Conservation (phyloP, 1,140 invertebrate species). For the Kradibia gibbosae region DNA sequence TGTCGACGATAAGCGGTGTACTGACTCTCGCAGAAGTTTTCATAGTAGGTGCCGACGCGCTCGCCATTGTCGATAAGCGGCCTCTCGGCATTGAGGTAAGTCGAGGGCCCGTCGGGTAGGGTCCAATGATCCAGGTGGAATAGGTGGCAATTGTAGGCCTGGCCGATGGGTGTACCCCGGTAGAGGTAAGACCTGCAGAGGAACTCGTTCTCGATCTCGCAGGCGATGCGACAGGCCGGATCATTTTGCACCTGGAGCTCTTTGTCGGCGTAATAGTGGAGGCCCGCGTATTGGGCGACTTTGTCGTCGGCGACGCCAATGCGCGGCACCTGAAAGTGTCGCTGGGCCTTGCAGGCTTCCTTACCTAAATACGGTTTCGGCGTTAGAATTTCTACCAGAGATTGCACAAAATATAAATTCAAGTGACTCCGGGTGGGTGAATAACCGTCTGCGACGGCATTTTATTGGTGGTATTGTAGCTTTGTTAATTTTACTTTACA, state of each 20-base stretch:
- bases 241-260: slow-evolving; percentile 87
- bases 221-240: slow-evolving; percentile 88
- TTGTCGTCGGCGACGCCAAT: slow-evolving; percentile 92
- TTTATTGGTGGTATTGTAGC: too few species aligned
- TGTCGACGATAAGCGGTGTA: not conserved
- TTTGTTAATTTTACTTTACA: too few species aligned
- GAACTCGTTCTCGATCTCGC: slow-evolving; percentile 94
- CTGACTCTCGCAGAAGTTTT: slow-evolving; percentile 89
- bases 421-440: too few species aligned
- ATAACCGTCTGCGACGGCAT: too few species aligned
- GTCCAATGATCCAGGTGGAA: slow-evolving; percentile 95
- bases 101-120: slow-evolving; percentile 90
- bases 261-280: slow-evolving; percentile 95
- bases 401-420: too few species aligned
- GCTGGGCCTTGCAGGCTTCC: slow-evolving; percentile 86
- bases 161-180: slow-evolving; percentile 81
- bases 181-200: slow-evolving; percentile 92
- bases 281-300: slow-evolving; percentile 90
- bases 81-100: slow-evolving; percentile 89
- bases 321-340: slow-evolving; percentile 84
- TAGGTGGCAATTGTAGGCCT: slow-evolving; percentile 90
- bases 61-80: slow-evolving; percentile 93
- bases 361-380: slow-evolving; percentile 69
- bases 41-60: slow-evolving; percentile 89
- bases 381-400: not conserved